These are phyloP conservation scores for Podilymbus podiceps DNA, from an alignment of 2,113 vertebrate species.

Conservation along the genomic window DNA sequence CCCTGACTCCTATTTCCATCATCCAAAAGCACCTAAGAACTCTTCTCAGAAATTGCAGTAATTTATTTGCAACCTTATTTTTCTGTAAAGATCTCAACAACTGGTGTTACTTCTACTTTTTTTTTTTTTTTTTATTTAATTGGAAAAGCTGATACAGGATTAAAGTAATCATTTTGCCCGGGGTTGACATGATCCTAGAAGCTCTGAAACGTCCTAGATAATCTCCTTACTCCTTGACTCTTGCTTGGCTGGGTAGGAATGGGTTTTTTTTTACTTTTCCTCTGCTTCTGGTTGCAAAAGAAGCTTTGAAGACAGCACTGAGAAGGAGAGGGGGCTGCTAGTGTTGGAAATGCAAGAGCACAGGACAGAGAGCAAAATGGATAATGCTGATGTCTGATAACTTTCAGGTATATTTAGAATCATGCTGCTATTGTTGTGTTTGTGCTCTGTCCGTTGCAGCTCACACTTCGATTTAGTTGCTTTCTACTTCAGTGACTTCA, in stretches of 20 bases:
- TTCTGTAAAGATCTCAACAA: not conserved
- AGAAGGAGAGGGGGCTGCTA: not conserved
- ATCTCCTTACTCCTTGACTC: not conserved
- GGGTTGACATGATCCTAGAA: not conserved
- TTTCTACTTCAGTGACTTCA: constrained; percentile 4
- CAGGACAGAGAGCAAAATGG: not conserved
- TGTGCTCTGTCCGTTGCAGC: not conserved
- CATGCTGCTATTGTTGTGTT: not conserved
- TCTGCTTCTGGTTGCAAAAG: not conserved
- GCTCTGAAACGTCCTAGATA: not conserved
- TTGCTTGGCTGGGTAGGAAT: not conserved
- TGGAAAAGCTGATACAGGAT: not conserved
- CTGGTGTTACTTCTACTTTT: not conserved
- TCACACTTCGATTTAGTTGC: not conserved
- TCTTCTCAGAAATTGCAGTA: not conserved
- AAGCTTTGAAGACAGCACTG: not conserved
- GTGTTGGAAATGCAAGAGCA: not conserved
- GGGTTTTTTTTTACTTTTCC: not conserved
- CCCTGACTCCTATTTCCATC: not conserved
- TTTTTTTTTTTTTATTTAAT: not conserved
- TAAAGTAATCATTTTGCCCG: constrained; percentile 2
- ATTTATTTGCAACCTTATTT: not conserved
- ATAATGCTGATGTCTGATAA: not conserved
- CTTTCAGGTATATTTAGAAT: not conserved
- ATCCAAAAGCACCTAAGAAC: not conserved